These are phyloP conservation scores for Mamestra configurata DNA, from an alignment of 1,140 invertebrate species.

Conservation along the genomic window DNA sequence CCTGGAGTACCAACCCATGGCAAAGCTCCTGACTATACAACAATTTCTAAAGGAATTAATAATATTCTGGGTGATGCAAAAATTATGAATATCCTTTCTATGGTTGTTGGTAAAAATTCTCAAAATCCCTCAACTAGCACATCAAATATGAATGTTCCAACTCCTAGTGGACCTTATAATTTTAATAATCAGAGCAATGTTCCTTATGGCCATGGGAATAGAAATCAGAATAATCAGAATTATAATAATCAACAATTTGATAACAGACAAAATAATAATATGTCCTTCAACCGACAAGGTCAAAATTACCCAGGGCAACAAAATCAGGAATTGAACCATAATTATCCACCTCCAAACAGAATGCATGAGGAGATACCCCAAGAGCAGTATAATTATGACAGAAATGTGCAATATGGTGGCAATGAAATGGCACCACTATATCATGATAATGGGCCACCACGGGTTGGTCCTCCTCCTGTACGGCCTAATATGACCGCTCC, in stretches of 20 bases:
- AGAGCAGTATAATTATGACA: slow-evolving; percentile 64
- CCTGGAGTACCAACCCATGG: slow-evolving; percentile 32
- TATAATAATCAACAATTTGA: slow-evolving; percentile 61
- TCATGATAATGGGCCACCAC: slow-evolving; percentile 42
- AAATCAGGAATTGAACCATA: slow-evolving; percentile 41
- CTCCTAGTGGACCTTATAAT: slow-evolving; percentile 33
- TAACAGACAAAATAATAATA: slow-evolving; percentile 51
- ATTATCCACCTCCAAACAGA: slow-evolving; percentile 52
- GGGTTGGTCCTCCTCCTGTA: slow-evolving; percentile 30
- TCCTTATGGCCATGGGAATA: slow-evolving; percentile 64
- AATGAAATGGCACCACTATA: slow-evolving; percentile 54
- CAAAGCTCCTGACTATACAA: slow-evolving; percentile 86
- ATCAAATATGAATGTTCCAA: slow-evolving; percentile 49
- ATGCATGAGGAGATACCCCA: slow-evolving; percentile 51
- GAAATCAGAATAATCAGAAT: slow-evolving; percentile 64
- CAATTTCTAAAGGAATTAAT: slow-evolving; percentile 89
- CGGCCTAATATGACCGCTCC: slow-evolving; percentile 47
- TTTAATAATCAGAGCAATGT: slow-evolving; percentile 52
- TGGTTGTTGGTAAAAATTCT: slow-evolving; percentile 75
- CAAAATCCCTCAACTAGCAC: neutral
- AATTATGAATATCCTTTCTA: slow-evolving; percentile 89
- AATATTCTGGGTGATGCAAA: slow-evolving; percentile 89
- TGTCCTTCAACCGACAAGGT: slow-evolving; percentile 59
- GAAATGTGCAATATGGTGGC: slow-evolving; percentile 56
- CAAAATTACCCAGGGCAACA: slow-evolving; percentile 53